Evolutionary conservation across 2,888 invertebrate species (phyloP), one percentile per base, ranked within the genome.

Genomic region (Tipula confusa): DNA sequence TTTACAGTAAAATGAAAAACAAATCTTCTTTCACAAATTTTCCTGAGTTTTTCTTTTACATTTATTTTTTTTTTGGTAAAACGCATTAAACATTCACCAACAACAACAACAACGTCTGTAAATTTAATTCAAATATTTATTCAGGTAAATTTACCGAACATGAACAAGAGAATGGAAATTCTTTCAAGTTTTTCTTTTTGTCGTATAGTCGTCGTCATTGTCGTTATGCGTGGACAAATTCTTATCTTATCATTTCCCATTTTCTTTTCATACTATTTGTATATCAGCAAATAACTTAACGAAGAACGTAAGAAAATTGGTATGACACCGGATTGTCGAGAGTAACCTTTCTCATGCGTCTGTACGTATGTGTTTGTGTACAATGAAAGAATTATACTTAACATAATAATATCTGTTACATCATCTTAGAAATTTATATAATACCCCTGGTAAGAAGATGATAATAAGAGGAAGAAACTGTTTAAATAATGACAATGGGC

Each of bases 101-200:
- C 33, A 33, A 64, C 64, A 64, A 18, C 64, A 64, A 64, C 64
- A 64, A 24, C 24, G 24, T 24, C 3, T 24, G 64, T 24, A 64
- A 64, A 64, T 64, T 64, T 64, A 64, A 64, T 64, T 64, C 64
- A 64, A 64, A 64, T 64, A 64, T 64, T 64, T 64, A 64, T 64
- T 64, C 64, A 64, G 64, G 64, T 64, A 64, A 64, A 64, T 64
- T 64, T 64, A 64, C 24, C 64, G 24, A 64, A 64, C 64, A 64
- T n/a, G 64, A 64, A 64, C 24, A 24, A 64, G 64, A 18, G 64
- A 64, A 43, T 43, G 43, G 43, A 43, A 43, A 64, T 64, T 64
- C 64, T 64, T 64, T 64, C 64, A 64, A 64, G 64, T 64, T 64
- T 24, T 64, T 64, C n/a, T n/a, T 64, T 18, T 64, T 64, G 1